Evolutionary conservation across 1,140 invertebrate genomes (phyloP).

Genomic region (Ctenoplectra terminalis): DNA sequence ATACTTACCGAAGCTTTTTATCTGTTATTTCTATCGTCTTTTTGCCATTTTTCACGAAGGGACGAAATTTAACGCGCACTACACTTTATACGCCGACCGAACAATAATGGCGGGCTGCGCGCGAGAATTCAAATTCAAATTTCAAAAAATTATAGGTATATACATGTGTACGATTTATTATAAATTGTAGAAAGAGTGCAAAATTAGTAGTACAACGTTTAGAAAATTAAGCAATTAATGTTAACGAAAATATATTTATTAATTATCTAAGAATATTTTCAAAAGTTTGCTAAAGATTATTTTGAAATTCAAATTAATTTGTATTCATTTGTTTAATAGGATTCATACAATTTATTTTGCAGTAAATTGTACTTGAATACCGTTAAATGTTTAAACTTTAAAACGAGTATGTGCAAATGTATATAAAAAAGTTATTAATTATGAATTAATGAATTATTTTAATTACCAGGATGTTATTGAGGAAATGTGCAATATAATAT

Average conservation of each 20-base stretch:
- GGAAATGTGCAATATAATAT: slow-evolving; percentile 94
- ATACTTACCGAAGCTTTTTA: neutral
- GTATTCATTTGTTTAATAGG: too few relatives aligned
- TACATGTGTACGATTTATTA: neutral
- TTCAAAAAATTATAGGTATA: neutral
- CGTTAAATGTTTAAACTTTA: too few relatives aligned
- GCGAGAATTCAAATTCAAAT: neutral
- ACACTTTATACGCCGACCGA: neutral
- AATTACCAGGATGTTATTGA: slow-evolving; percentile 93
- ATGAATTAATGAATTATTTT: neutral
- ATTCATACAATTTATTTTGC: too few relatives aligned
- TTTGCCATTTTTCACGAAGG: neutral
- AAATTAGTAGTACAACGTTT: neutral
- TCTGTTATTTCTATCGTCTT: neutral
- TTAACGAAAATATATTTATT: too few relatives aligned
- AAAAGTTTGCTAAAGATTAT: too few relatives aligned
- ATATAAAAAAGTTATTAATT: neutral
- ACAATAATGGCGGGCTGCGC: neutral
- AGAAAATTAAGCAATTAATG: too few relatives aligned
- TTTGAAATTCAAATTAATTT: too few relatives aligned
- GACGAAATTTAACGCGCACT: rapidly evolving
- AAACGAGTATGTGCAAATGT: too few relatives aligned
- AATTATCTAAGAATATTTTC: too few relatives aligned
- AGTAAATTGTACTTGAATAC: too few relatives aligned
- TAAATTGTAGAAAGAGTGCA: neutral